Conservation (phyloP, 2,888 invertebrate species). For the Poecilobothrus nobilitatus region DNA sequence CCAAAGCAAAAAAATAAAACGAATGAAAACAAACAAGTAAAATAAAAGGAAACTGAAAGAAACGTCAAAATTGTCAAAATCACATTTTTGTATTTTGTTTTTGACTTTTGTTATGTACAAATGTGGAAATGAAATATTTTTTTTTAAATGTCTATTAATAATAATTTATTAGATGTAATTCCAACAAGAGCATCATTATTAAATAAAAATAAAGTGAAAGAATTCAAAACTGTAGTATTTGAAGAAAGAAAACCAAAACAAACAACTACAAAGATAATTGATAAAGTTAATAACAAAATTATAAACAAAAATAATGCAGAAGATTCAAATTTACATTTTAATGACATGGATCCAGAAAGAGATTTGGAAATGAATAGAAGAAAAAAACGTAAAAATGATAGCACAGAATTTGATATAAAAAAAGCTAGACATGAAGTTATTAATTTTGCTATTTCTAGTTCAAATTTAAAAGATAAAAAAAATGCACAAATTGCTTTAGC, state of each 20-base stretch:
- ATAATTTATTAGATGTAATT: constrained; percentile 32
- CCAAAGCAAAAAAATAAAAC: too few relatives aligned
- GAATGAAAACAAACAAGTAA: too few relatives aligned
- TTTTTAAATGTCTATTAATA: constrained; percentile 14
- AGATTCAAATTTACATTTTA: neutral
- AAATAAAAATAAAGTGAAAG: constrained; percentile 26
- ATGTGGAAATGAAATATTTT: neutral
- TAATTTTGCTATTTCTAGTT: constrained; percentile 69
- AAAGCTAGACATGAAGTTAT: constrained; percentile 71
- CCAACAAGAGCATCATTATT: constrained; percentile 37
- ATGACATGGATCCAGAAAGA: neutral
- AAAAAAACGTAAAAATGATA: constrained; percentile 18
- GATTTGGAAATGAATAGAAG: neutral
- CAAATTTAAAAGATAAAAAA: constrained; percentile 64
- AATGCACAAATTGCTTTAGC: constrained; percentile 71
- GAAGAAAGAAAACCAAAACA: constrained; percentile 28
- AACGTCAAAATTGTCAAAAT: neutral
- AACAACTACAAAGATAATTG: too few relatives aligned
- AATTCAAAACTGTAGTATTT: constrained; percentile 35
- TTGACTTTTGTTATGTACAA: neutral
- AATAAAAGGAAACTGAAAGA: neutral
- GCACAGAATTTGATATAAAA: constrained; percentile 59
- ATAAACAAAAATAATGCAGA: neutral
- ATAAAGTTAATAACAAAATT: constrained; percentile 5
- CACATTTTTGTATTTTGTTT: too few relatives aligned